phyloP scores from a whole-genome alignment of 1,140 invertebrate genomes.

The Bombus fervidus region DNA sequence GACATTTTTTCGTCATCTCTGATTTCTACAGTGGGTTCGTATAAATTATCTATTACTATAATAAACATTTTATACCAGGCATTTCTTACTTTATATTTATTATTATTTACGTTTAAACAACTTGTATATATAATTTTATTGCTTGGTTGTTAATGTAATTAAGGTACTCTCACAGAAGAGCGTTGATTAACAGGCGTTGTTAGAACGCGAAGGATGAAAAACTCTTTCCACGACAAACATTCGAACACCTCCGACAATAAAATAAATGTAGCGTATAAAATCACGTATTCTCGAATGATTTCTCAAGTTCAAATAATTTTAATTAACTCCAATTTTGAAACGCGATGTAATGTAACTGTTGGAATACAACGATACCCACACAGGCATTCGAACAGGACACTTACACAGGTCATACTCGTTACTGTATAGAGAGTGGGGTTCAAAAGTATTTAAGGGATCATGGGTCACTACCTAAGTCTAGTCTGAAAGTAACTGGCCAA shows the following conservation, averaged over 20 bases:
- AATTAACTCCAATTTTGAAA: neutral
- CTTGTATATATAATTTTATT: neutral
- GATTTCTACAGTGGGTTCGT: too few species aligned
- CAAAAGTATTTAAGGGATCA: too few species aligned
- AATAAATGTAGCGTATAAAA: neutral
- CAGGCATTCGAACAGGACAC: too few species aligned
- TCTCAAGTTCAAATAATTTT: neutral
- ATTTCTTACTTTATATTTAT: too few species aligned
- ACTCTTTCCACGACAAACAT: neutral
- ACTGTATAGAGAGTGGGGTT: too few species aligned
- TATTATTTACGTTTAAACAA: neutral
- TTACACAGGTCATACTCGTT: too few species aligned
- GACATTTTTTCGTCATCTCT: too few species aligned
- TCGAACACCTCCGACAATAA: neutral
- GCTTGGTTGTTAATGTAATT: neutral
- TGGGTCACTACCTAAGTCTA: too few species aligned
- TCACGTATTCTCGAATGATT: neutral
- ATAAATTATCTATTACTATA: too few species aligned
- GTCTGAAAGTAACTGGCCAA: too few species aligned
- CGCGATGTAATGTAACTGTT: neutral
- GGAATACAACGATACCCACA: too few species aligned
- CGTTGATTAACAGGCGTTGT: neutral
- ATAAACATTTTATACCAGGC: too few species aligned
- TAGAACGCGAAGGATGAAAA: neutral
- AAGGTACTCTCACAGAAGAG: neutral